These are phyloP conservation scores for Antheraea pernyi DNA, from an alignment of 1,140 invertebrate genomes.

Conservation along the genomic window DNA sequence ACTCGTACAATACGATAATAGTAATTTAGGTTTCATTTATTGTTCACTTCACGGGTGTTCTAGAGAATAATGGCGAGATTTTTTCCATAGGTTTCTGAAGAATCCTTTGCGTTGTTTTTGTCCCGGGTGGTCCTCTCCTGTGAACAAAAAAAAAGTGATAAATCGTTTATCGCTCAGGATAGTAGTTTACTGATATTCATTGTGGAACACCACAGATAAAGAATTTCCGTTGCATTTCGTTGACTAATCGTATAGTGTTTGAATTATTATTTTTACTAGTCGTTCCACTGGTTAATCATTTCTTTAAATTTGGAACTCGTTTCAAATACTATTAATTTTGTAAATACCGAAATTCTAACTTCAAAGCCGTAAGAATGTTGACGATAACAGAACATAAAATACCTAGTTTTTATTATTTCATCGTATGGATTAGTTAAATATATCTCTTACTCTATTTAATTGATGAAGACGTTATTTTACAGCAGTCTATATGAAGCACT, in stretches of 20 bases:
- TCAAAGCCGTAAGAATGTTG: too few relatives aligned
- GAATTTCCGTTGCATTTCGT: background rate
- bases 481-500: too few relatives aligned
- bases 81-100: constrained; percentile 91
- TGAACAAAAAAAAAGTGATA: constrained; percentile 54
- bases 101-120: constrained; percentile 90
- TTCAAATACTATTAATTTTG: too few relatives aligned
- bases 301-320: too few relatives aligned
- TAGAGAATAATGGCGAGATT: constrained; percentile 89
- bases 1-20: background rate
- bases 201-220: background rate
- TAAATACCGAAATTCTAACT: too few relatives aligned
- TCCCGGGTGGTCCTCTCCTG: constrained; percentile 83
- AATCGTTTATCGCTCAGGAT: background rate
- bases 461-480: too few relatives aligned
- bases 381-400: too few relatives aligned
- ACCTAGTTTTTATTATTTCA: too few relatives aligned
- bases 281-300: too few relatives aligned
- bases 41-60: constrained; percentile 80
- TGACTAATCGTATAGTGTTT: background rate
- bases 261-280: background rate
- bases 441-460: too few relatives aligned
- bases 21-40: background rate
- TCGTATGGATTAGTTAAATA: too few relatives aligned
- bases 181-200: background rate